Evolutionary conservation across 2,113 vertebrate genomes (phyloP).

Genomic region (Cyprinodon tularosa): DNA sequence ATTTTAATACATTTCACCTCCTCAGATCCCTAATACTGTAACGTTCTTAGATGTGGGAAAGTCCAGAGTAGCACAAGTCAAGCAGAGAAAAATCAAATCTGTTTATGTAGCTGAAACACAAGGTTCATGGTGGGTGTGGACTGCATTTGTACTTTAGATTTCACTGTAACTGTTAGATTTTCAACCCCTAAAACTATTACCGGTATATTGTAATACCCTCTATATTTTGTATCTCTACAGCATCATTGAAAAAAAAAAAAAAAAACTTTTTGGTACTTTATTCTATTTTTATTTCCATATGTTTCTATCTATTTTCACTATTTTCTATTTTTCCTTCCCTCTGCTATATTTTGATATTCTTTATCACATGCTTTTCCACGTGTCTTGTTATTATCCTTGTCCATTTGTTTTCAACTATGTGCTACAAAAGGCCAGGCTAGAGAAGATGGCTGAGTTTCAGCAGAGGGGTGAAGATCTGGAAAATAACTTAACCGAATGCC

Average conservation of each 20-base stretch:
- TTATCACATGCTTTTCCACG: neutral
- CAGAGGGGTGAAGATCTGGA: constrained; percentile 87
- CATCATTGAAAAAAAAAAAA: too few species aligned
- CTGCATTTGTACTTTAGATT: neutral
- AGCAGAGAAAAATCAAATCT: neutral
- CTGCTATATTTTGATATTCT: neutral
- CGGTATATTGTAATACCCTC: neutral
- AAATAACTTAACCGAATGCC: constrained; percentile 79
- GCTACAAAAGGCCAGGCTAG: constrained; percentile 83
- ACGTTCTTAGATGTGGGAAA: neutral
- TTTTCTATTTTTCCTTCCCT: too few species aligned
- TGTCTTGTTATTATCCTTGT: neutral
- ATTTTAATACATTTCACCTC: too few species aligned
- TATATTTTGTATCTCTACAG: neutral
- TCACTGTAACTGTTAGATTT: neutral
- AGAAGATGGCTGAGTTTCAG: constrained; percentile 88
- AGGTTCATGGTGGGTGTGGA: too few species aligned
- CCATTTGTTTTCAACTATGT: neutral
- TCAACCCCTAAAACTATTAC: neutral
- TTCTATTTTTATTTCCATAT: too few species aligned
- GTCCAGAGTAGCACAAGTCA: neutral
- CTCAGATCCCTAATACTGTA: neutral
- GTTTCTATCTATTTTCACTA: too few species aligned
- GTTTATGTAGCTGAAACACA: neutral
- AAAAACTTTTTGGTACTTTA: too few species aligned